Base-by-base conservation (phyloP, 2,797 vertebrate genomes). In the Phoeniculus purpureus region DNA sequence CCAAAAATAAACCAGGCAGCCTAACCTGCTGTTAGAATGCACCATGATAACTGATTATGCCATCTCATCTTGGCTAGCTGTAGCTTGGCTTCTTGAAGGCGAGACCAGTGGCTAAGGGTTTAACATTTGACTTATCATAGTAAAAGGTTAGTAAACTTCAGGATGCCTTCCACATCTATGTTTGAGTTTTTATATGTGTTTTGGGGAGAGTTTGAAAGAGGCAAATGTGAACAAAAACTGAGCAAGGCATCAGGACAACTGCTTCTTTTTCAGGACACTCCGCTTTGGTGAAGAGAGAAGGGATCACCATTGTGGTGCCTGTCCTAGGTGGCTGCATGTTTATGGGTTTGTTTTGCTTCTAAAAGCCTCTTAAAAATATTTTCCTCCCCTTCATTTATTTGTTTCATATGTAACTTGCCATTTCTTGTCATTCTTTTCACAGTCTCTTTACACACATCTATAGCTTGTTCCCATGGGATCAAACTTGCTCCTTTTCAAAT, bases 141-240 rank as follows among this genome's bases (percentile, higher is more conserved):
- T 31, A 43, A 82, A 61, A 92, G 29, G 6, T 29, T 29, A 1
- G 12, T 45, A 59, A 55, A 45, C 61, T 90, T 65, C 34, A 55
- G 4, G 6, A 7, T 43, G 27, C 2, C 22, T 26, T 59, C 23
- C 0, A 2, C 13, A 25, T 31, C 51, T 3, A 3, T 68, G 3
- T 64, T 47, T 71, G 11, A 68, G 18, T 5, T 68, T 81, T 78
- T 10, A 37, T 12, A 3, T 37, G 4, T 58, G 22, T 71, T 81
- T 68, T 12, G 25, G 22, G 13, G 5, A 75, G 29, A 75, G 4
- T 78, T 59, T 61, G 25, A 83, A 80, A 11, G 58, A 82, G 27
- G 15, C 8, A 25, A 26, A 43, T 29, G 26, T 6, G 4, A 43
- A 55, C 47, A 31, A 48, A 72, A 66, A 21, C 12, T 23, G 43